These are phyloP conservation scores for Troides helena DNA, from an alignment of 2,888 invertebrate genomes.

Conservation along the genomic window DNA sequence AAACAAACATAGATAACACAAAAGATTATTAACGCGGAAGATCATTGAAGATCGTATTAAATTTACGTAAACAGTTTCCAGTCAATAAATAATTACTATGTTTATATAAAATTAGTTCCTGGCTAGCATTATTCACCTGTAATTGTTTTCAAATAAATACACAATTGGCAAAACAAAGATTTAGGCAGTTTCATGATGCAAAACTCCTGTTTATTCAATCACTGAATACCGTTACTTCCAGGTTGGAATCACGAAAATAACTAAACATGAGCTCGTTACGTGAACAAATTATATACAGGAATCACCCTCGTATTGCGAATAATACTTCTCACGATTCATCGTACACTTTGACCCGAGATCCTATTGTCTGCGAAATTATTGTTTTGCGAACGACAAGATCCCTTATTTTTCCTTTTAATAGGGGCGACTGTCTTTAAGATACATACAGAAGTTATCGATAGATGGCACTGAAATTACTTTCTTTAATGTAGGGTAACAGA, in stretches of 20 bases:
- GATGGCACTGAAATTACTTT: constrained; percentile 21
- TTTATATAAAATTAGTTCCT: constrained; percentile 24
- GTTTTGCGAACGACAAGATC: constrained; percentile 64
- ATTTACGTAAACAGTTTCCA: constrained; percentile 25
- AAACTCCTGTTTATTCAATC: constrained; percentile 1
- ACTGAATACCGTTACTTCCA: constrained; percentile 61
- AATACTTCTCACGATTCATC: constrained; percentile 58
- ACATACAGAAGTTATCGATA: constrained; percentile 8
- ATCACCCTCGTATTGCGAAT: constrained; percentile 58
- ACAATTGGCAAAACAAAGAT: background rate
- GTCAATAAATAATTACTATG: constrained; percentile 15
- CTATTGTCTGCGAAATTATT: constrained; percentile 65
- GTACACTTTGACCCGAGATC: constrained; percentile 61
- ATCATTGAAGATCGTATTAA: constrained; percentile 20
- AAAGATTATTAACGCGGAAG: constrained; percentile 25
- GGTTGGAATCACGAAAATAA: constrained; percentile 57
- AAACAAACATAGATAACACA: constrained; percentile 3
- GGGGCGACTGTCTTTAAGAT: background rate
- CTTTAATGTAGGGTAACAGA: no score
- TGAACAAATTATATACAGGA: constrained; percentile 62
- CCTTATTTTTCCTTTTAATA: constrained; percentile 42
- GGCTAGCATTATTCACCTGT: background rate
- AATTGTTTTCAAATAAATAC: constrained; percentile 1
- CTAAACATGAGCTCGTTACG: constrained; percentile 56
- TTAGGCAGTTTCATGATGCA: background rate